A percentile compares a stretch with the other conserved stretches of the same genome.
These are phyloP conservation scores for Porites lutea DNA, from an alignment of 64 coral and sea anemone genomes.

Conservation along the genomic window DNA sequence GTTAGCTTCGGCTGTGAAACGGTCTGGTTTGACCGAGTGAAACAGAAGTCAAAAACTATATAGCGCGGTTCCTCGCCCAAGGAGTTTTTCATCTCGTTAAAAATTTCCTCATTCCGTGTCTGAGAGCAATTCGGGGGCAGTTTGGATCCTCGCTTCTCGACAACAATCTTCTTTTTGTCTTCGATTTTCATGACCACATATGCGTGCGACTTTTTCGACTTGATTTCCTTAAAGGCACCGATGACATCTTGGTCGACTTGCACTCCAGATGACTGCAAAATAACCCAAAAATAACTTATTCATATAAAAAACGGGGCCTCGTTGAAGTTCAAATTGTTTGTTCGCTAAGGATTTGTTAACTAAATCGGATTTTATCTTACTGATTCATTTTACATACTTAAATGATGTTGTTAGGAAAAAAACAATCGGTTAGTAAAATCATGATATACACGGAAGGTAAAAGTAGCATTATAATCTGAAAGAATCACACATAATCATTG, in stretches of 20 bases:
- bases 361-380: too few species aligned
- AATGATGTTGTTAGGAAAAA: too few species aligned
- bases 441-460: too few species aligned
- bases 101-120: slow-evolving; percentile 12
- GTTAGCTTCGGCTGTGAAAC: slow-evolving; percentile 12
- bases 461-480: too few species aligned
- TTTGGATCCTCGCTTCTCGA: slow-evolving; percentile 6
- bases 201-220: slow-evolving; percentile 22
- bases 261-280: slow-evolving; percentile 33
- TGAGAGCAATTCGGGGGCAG: slow-evolving; percentile 10
- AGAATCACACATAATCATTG: too few species aligned
- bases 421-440: too few species aligned
- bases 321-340: too few species aligned
- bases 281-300: neutral
- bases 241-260: slow-evolving; percentile 26
- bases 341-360: too few species aligned
- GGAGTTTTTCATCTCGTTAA: slow-evolving; percentile 15
- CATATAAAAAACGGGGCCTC: too few species aligned
- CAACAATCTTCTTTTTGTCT: slow-evolving; percentile 37
- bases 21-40: neutral
- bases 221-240: slow-evolving; percentile 16
- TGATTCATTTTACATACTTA: too few species aligned
- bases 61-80: slow-evolving; percentile 25
- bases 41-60: slow-evolving; percentile 44
- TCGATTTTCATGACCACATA: slow-evolving; percentile 43